Evolutionary conservation across 2,888 invertebrate genomes (phyloP).

Genomic region (Drosophila ezoana): DNA sequence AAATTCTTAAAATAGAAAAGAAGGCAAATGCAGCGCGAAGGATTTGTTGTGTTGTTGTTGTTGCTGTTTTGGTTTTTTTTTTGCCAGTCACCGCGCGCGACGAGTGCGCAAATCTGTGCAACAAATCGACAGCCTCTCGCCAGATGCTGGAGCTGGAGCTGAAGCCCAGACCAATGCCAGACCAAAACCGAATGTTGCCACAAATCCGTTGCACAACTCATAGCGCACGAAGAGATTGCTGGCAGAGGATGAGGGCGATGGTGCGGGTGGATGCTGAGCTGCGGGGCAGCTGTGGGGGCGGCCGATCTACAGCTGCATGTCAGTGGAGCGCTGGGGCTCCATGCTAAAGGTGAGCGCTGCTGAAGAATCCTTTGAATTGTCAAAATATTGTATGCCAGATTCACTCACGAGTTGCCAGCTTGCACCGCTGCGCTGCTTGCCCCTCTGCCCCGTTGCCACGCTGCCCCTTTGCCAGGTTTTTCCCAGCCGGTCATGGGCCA

Average conservation of each 20-base stretch:
- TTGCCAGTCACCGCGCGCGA: constrained; percentile 71
- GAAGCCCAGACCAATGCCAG: constrained; percentile 25
- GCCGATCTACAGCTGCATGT: constrained; percentile 51
- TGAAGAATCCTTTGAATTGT: constrained; percentile 81
- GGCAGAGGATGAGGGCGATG: neutral
- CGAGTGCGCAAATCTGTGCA: constrained; percentile 66
- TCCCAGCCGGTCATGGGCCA: constrained; percentile 70
- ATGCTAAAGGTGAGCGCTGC: constrained; percentile 60
- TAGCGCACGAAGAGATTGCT: constrained; percentile 52
- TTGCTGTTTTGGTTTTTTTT: constrained; percentile 31
- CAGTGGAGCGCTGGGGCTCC: constrained; percentile 34
- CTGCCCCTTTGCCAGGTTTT: constrained; percentile 39
- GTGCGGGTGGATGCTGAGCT: constrained; percentile 1
- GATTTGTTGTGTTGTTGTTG: constrained; percentile 38
- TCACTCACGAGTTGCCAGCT: constrained; percentile 73
- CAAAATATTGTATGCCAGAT: constrained; percentile 79
- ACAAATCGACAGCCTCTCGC: constrained; percentile 70
- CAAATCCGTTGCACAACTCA: constrained; percentile 65
- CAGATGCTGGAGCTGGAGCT: constrained; percentile 9
- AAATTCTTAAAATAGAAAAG: constrained; percentile 65
- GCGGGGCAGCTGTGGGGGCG: neutral
- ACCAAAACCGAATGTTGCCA: constrained; percentile 36
- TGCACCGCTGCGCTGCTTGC: constrained; percentile 15
- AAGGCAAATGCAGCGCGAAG: constrained; percentile 56
- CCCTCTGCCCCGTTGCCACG: constrained; percentile 12